Evolutionary conservation across 2,797 vertebrate genomes (phyloP).

Genomic region (Poeciliopsis gracilis): DNA sequence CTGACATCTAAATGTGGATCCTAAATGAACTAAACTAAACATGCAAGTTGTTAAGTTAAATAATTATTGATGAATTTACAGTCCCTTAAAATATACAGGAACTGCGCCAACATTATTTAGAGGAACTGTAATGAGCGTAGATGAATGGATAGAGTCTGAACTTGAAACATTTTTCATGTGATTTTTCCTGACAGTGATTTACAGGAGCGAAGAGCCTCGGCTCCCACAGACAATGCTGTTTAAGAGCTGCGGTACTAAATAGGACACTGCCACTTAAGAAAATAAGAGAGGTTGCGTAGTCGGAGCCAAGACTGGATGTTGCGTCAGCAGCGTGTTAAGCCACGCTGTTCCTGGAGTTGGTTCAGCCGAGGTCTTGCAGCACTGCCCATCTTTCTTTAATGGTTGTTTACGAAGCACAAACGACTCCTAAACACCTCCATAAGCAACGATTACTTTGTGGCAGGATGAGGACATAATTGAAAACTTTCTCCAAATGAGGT

Average conservation of each 20-base stretch:
- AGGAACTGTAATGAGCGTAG: neutral
- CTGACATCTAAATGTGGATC: no score
- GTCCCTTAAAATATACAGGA: neutral
- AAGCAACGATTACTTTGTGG: constrained; percentile 1
- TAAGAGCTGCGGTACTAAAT: constrained; percentile 60
- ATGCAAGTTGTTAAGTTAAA: neutral
- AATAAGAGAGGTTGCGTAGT: constrained; percentile 69
- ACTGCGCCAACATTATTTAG: neutral
- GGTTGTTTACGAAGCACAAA: constrained; percentile 46
- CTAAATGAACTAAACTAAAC: neutral
- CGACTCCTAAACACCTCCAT: constrained; percentile 34
- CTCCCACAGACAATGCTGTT: constrained; percentile 51
- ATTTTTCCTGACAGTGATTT: constrained; percentile 40
- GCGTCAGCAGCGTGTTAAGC: constrained; percentile 80
- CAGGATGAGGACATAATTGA: constrained; percentile 15
- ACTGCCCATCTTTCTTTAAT: constrained; percentile 47
- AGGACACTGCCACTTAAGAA: constrained; percentile 69
- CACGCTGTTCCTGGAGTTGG: constrained; percentile 72
- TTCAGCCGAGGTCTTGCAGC: constrained; percentile 45
- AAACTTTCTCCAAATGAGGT: constrained; percentile 40
- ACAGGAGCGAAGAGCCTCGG: constrained; percentile 13
- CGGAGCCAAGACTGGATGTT: constrained; percentile 80
- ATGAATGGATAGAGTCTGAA: constrained; percentile 7
- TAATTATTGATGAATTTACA: neutral
- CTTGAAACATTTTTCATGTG: constrained; percentile 4